A percentile compares a stretch with the other conserved stretches of the same genome.
Evolutionary conservation across 2,113 vertebrate genomes (phyloP).

Genomic region (Condylura cristata): DNA sequence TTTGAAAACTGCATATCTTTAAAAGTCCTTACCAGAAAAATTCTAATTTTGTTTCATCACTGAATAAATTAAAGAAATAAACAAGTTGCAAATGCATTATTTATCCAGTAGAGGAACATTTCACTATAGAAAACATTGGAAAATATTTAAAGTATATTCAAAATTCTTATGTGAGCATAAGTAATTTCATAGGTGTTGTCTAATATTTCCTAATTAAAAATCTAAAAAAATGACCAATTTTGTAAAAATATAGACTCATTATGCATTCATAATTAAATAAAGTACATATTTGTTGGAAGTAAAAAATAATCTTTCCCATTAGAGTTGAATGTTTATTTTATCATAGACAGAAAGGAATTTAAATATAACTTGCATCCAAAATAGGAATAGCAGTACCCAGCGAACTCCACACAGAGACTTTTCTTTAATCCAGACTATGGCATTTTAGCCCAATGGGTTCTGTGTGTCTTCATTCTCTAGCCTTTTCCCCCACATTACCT

Average conservation of each 20-base stretch:
- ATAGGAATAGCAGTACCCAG: not conserved
- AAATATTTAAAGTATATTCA: not conserved
- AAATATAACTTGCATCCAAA: not conserved
- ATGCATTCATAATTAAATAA: not conserved
- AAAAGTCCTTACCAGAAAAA: not conserved
- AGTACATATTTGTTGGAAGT: not conserved
- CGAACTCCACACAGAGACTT: not conserved
- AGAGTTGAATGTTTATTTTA: not conserved
- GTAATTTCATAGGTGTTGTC: not conserved
- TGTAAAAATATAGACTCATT: not conserved
- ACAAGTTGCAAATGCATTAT: not conserved
- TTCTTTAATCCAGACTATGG: not conserved
- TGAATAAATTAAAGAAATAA: not conserved
- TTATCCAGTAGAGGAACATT: not conserved
- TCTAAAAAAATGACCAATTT: not conserved
- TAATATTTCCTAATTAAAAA: not conserved
- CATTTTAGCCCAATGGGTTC: not conserved
- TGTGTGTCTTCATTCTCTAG: not conserved
- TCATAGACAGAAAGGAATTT: not conserved
- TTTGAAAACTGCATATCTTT: not conserved
- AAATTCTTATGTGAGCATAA: not conserved
- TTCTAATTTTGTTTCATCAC: not conserved
- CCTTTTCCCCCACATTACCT: not conserved
- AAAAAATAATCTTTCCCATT: not conserved
- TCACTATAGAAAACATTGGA: not conserved